Conservation (phyloP, 2,113 vertebrate genomes). For the Balaenoptera acutorostrata region DNA sequence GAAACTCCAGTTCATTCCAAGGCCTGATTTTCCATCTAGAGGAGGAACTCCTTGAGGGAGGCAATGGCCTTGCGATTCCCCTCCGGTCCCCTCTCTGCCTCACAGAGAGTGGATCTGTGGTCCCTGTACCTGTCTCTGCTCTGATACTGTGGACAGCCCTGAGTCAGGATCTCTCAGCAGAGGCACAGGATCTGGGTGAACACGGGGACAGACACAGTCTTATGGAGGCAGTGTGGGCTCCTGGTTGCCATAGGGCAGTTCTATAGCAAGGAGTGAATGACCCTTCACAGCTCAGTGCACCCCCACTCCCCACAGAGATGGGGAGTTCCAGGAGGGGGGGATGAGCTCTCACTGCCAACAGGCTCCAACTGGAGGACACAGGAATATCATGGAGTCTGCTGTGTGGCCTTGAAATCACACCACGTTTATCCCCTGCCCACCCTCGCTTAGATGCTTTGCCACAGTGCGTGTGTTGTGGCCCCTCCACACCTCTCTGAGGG, state of each 20-base stretch:
- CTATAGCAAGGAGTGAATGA: not conserved
- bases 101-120: not conserved
- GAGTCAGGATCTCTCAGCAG: not conserved
- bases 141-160: not conserved
- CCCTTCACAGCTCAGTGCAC: not conserved
- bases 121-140: not conserved
- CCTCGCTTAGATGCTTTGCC: not conserved
- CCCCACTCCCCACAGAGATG: not conserved
- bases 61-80: not conserved
- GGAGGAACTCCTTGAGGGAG: not conserved
- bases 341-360: not conserved
- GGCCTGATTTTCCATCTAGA: not conserved
- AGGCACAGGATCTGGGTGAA: not conserved
- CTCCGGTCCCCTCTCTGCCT: not conserved
- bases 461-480: not conserved
- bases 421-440: not conserved
- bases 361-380: not conserved
- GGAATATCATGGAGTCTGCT: not conserved
- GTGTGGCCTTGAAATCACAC: not conserved
- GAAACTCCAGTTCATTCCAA: not conserved
- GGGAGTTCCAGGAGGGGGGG: not conserved
- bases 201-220: fast-evolving
- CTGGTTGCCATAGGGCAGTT: not conserved
- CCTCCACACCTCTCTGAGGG: not conserved
- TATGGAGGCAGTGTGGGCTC: not conserved